Evolutionary conservation across 2,888 invertebrate genomes (phyloP).

Genomic region (Dolichomitus sp.): DNA sequence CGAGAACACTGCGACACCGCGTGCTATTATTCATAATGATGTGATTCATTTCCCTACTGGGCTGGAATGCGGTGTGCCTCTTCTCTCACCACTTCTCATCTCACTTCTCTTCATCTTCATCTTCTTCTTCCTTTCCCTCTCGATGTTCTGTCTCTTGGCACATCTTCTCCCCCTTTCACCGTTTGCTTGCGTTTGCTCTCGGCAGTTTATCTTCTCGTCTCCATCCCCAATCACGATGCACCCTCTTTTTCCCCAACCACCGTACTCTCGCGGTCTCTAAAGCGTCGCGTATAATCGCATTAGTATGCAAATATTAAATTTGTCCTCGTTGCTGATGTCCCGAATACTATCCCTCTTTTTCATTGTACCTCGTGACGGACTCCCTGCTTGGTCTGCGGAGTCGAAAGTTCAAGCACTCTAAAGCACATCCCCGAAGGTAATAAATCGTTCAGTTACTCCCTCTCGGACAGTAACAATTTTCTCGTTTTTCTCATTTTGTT

Average conservation of each 20-base stretch:
- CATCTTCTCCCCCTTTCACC: conserved; percentile 37
- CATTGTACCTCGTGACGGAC: conserved; percentile 9
- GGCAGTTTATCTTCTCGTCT: conserved; percentile 63
- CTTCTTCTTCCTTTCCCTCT: conserved; percentile 50
- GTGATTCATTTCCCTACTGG: conserved; percentile 78
- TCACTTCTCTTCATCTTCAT: conserved; percentile 50
- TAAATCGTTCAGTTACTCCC: conserved; percentile 26
- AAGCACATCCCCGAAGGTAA: conserved; percentile 15
- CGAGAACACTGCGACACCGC: conserved; percentile 75
- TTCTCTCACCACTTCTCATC: conserved; percentile 63
- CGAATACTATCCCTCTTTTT: conserved; percentile 9
- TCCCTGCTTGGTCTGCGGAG: background rate
- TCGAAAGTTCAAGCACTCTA: conserved; percentile 4
- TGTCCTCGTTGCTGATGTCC: conserved; percentile 41
- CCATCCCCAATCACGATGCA: conserved; percentile 59
- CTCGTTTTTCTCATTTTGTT: conserved; percentile 29
- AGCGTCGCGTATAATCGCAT: conserved; percentile 76
- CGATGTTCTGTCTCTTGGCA: conserved; percentile 34
- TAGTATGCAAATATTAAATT: conserved; percentile 81
- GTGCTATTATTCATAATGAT: conserved; percentile 82
- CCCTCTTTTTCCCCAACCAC: conserved; percentile 30
- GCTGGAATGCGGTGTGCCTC: conserved; percentile 67
- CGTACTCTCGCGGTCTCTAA: conserved; percentile 59
- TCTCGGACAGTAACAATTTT: conserved; percentile 49
- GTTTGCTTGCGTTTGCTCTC: conserved; percentile 26